Base-by-base conservation (phyloP, 1,140 invertebrate genomes). In the Coptotermes formosanus region DNA sequence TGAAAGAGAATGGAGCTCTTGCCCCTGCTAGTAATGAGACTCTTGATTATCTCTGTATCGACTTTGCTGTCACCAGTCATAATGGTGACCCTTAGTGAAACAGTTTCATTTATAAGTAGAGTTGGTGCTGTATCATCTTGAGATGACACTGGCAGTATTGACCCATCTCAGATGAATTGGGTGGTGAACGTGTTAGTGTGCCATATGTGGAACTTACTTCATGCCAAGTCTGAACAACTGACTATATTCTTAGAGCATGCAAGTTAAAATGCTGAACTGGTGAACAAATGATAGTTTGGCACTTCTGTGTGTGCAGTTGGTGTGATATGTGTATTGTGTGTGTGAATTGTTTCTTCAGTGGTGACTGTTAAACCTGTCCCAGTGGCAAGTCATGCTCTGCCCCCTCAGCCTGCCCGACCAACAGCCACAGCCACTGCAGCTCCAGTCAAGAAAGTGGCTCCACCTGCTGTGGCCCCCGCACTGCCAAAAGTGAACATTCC, bases 381-480 rank as follows among this genome's bases (percentile, higher is more conserved):
- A 6, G 85, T 92, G 45, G 91, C 92, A 75, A 91, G 90, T 90
- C 92, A 92, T 85, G 90, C 91, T 75, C 91, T 92, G 89, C 91
- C 92, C 64, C 91, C 91, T 12, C 92, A 92, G 87, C 91, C 91
- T 32, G 89, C 91, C 19, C 89, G 92, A 87, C 90, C 91, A 6
- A 89, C 89, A 25, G 89, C 92, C n/a, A 86, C 91, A 88, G 91
- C 91, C 81, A 90, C 91, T 14, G 84, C 84, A 82, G 59, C 85
- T 85, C 86, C 86, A 21, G 52, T 82, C 82, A 87, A 86, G 59
- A 83, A 87, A 44, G 38, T 87, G 52, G 19, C 84, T 44, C 85
- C 84, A 86, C 84, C 52, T 44, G 32, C 75, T 82, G 30, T 84
- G 19, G 52, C 45, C 43, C 82, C 86, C 89, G 52, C 91, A 91